Base-by-base conservation (phyloP, 2,888 invertebrate species). In the Rugalucina vietnamica region DNA sequence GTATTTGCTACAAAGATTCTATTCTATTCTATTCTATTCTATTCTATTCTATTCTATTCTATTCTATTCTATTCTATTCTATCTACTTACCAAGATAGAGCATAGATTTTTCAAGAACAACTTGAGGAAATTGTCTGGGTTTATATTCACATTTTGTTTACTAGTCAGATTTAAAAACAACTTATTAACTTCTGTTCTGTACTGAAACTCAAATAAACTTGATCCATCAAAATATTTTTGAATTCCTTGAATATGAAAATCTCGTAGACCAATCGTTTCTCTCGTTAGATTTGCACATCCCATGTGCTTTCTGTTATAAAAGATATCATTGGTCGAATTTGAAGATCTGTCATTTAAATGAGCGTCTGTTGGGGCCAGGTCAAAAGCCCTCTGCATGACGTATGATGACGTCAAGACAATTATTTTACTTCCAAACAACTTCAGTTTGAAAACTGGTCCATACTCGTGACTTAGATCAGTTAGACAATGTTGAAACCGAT, bases 331-430 rank as follows among this genome's bases (percentile, higher is more conserved):
- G 1, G 76, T 76, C 1, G 70, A 39, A 76, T 81, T 81, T 39
- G 27, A 36, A 21, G 81, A 69, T 69, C 81, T 49, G 57, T 81
- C 81, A 43, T 81, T 81, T n/a, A 76, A 21, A 43, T 81, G 81
- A 24, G 37, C 39, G 70, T 70, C 70, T 39, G 70, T 70, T 32
- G 70, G 70, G n/a, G 70, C 2, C 34, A 70, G 36, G 36, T 70
- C 70, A 21, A 70, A 70, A 2, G 70, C 70, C 32, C 70, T 3
- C 36, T 21, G 34, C 24, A 70, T 70, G 3, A 36, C 39, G n/a
- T 37, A 39, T 1, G 70, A 36, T 39, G 70, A 70, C 3, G 70
- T 70, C 36, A 70, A 34, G 3, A 36, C 36, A 24, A 70, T 39
- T 21, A 70, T 70, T 3, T 36, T 37, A 37, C 34, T 29, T 27